Evolutionary conservation across 2,888 invertebrate genomes (phyloP), one percentile per base, ranked within the genome.

Genomic region (Cremastinae sp.): DNA sequence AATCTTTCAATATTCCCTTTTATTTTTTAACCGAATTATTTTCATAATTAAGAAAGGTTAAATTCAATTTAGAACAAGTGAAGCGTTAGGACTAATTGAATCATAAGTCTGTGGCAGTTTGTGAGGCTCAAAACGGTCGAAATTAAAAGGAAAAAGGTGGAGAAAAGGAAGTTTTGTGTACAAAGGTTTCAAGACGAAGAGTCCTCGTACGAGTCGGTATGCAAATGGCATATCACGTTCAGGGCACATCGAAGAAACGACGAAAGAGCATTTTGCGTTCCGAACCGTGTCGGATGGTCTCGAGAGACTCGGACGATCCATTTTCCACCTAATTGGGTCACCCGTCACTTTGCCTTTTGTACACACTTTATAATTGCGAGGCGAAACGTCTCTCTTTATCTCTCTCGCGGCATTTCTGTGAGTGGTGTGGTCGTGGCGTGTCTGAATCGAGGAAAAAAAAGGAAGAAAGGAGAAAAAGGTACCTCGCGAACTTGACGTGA

Each of bases 311-410:
- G 56, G 62, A 78, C 69, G 73, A 70, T 70, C 75, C 75, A 74
- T 76, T 75, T 79, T 74, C 70, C 71, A 56, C 53, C 68, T 75
- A 79, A 79, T 79, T 75, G 70, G 75, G 75, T 74, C 79, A 78
- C 78, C 74, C 73, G 75, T 73, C 78, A 73, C 73, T 75, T 65
- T 76, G 35, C 61, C 75, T 78, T 78, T 78, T 78, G 64, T 76
- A 64, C 47, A 39, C 51, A 53, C 53, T 47, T 49, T 37, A 58
- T 78, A 78, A 78, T 78, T 78, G 75, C 75, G 14, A 69, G 53
- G 65, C 68, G 43, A 75, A 75, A 64, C 58, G 69, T 45, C 47
- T 56, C 65, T 65, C 28, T 28, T 5, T 49, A 45, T 55, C 43
- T 14, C 53, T 18, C 37, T 9, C 18, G 1, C 22, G 59, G 9